These are phyloP conservation scores for Ischnus inquisitorius DNA, from an alignment of 2,888 invertebrate species.

Conservation along the genomic window DNA sequence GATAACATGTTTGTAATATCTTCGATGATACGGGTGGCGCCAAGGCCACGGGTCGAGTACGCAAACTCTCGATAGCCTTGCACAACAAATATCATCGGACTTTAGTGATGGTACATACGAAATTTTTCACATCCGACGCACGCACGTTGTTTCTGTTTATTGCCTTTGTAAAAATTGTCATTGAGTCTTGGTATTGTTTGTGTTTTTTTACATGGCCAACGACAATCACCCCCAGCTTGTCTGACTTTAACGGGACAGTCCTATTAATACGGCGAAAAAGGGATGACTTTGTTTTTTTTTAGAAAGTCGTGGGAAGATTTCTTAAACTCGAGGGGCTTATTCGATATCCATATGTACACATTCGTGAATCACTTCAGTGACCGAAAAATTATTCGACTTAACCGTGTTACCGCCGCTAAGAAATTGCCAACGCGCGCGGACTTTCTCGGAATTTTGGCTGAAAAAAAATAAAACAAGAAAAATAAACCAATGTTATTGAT, in stretches of 20 bases:
- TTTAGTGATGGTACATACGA: conserved; percentile 58
- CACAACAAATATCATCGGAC: conserved; percentile 44
- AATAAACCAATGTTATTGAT: too few relatives aligned
- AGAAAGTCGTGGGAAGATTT: not conserved
- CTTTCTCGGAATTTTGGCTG: too few relatives aligned
- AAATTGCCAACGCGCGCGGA: too few relatives aligned
- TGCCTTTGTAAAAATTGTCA: conserved; percentile 38
- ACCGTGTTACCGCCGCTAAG: too few relatives aligned
- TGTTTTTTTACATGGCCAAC: not conserved
- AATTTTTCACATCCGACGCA: conserved; percentile 29
- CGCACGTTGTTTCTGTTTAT: conserved; percentile 33
- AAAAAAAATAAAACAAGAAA: too few relatives aligned
- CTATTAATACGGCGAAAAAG: too few relatives aligned
- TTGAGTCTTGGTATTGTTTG: not conserved
- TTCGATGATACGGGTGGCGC: conserved; percentile 60
- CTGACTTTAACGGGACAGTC: not conserved
- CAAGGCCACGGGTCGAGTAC: conserved; percentile 56
- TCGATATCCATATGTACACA: too few relatives aligned
- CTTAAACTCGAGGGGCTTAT: too few relatives aligned
- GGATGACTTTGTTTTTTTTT: not conserved
- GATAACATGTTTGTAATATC: conserved; percentile 66
- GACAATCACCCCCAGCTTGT: not conserved
- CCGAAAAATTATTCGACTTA: too few relatives aligned
- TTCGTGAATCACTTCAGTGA: too few relatives aligned
- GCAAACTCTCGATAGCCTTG: conserved; percentile 46